Conservation (phyloP, 2,113 vertebrate species). For the Globicephala melas region DNA sequence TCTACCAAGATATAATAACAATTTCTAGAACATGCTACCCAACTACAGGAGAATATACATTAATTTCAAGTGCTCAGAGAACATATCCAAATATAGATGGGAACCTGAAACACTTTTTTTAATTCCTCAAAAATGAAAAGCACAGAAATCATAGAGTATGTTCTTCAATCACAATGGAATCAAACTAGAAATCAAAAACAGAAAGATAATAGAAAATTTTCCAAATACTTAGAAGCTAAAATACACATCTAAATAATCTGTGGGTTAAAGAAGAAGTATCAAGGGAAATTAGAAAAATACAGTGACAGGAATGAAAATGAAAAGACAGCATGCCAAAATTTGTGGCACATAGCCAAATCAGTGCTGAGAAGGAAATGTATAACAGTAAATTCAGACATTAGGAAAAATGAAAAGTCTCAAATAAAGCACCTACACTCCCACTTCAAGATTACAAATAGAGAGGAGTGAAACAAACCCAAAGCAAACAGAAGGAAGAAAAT, state of each 20-base stretch:
- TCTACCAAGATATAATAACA: not conserved
- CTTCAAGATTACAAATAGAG: not conserved
- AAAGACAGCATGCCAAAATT: not conserved
- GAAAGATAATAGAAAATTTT: not conserved
- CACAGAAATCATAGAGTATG: not conserved
- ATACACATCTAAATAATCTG: not conserved
- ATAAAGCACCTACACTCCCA: not conserved
- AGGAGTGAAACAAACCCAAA: not conserved
- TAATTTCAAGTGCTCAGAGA: not conserved
- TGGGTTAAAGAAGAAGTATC: not conserved
- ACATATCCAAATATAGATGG: not conserved
- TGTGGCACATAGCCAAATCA: not conserved
- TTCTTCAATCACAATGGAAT: not conserved
- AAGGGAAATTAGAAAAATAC: not conserved
- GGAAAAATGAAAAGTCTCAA: not conserved
- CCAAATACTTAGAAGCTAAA: not conserved
- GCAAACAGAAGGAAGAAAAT: not conserved
- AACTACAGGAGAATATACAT: not conserved
- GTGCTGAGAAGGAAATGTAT: not conserved
- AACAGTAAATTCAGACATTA: not conserved
- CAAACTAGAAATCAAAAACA: not conserved
- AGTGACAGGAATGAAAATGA: not conserved
- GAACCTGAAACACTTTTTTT: not conserved
- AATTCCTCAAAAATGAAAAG: not conserved
- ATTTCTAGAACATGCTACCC: not conserved